These are phyloP conservation scores for Caenorhabditis latens DNA, from an alignment of 1,140 invertebrate genomes.

Conservation along the genomic window DNA sequence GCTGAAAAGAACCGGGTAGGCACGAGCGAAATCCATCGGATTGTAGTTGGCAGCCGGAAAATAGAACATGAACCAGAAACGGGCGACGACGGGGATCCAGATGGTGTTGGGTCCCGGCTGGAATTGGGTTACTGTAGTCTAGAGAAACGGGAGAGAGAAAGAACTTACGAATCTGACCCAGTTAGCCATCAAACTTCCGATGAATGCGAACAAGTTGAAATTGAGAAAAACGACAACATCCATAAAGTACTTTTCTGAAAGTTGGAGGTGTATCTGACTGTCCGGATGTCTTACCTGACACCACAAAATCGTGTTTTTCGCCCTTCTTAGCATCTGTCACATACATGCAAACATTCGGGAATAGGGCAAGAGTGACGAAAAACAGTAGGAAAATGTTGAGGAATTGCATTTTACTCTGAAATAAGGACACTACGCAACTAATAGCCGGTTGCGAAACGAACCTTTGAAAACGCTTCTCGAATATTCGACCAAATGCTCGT, in stretches of 20 bases:
- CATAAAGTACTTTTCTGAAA: conserved; percentile 40
- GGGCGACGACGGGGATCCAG: conserved; percentile 17
- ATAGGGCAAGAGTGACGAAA: conserved; percentile 26
- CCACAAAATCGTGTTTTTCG: neutral
- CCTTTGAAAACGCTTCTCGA: conserved; percentile 60
- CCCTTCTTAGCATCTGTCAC: neutral
- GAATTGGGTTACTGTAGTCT: neutral
- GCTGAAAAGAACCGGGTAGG: neutral
- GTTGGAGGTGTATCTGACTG: neutral
- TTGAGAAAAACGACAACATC: conserved; percentile 1
- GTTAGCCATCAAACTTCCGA: conserved; percentile 33
- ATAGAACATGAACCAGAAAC: conserved; percentile 50
- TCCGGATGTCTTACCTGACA: neutral
- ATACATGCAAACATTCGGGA: conserved; percentile 44
- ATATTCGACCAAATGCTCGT: conserved; percentile 32
- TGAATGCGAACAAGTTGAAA: conserved; percentile 44
- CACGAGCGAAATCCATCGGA: conserved; percentile 3
- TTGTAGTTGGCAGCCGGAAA: conserved; percentile 25
- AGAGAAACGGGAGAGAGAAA: neutral
- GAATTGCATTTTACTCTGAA: conserved; percentile 81
- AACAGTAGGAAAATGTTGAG: conserved; percentile 9
- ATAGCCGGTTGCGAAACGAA: neutral
- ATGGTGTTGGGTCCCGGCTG: conserved; percentile 32
- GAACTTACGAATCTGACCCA: conserved; percentile 25
- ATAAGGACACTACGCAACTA: conserved; percentile 59